phyloP scores from a whole-genome alignment of 2,113 vertebrate species.

The Macroglossus sobrinus region DNA sequence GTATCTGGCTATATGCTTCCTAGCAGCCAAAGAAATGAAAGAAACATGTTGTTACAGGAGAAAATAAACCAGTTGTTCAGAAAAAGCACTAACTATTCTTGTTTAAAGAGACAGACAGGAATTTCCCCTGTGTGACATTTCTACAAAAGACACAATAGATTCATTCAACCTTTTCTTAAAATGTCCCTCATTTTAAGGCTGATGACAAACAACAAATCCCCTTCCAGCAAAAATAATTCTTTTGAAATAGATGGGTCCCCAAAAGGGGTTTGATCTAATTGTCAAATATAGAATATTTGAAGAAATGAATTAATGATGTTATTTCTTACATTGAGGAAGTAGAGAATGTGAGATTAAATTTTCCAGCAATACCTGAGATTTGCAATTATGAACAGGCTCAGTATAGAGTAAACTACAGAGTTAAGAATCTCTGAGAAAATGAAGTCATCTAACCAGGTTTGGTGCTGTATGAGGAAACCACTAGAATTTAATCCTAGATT shows the following conservation, averaged over 20 bases:
- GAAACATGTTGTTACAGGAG: background rate
- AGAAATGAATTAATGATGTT: background rate
- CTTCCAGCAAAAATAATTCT: background rate
- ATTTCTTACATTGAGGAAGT: background rate
- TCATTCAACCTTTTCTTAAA: background rate
- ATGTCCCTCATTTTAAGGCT: background rate
- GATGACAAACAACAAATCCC: background rate
- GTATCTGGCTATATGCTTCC: background rate
- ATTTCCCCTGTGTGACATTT: background rate
- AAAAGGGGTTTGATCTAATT: background rate
- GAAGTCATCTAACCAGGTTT: background rate
- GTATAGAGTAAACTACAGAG: background rate
- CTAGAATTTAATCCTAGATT: background rate
- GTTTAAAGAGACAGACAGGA: background rate
- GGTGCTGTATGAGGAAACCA: background rate
- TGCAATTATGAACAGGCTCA: background rate
- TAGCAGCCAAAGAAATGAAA: background rate
- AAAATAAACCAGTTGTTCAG: background rate
- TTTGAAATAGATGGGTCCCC: background rate
- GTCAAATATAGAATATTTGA: background rate
- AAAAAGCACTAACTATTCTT: background rate
- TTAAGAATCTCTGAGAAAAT: background rate
- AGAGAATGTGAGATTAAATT: background rate
- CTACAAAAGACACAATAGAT: background rate
- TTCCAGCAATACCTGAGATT: background rate